Percentiles rank a stretch among this genome's conserved stretches.
phyloP scores from a whole-genome alignment of 2,888 invertebrate genomes.

The Sepioteuthis lessoniana region DNA sequence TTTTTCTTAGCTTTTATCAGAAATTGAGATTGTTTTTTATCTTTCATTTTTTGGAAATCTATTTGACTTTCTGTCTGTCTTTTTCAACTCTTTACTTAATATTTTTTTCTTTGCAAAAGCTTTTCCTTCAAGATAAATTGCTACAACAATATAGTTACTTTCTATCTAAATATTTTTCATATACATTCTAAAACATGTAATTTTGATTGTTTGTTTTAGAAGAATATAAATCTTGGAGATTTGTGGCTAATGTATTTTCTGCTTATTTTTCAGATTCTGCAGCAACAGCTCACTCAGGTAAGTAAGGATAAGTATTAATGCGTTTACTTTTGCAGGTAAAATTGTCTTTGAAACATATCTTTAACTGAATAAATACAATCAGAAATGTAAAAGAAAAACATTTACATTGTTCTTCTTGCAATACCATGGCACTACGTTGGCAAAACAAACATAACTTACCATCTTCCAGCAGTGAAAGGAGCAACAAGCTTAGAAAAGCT shows the following conservation, averaged over 20 bases:
- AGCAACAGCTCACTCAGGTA: slow-evolving; percentile 4
- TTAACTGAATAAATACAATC: no score
- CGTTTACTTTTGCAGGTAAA: not conserved
- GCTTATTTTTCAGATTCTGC: slow-evolving; percentile 33
- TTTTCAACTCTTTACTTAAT: not conserved
- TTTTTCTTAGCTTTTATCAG: not conserved
- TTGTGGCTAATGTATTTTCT: slow-evolving; percentile 23
- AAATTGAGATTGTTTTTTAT: not conserved
- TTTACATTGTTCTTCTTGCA: not conserved
- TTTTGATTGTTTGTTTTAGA: not conserved
- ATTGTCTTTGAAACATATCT: not conserved
- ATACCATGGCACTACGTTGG: not conserved
- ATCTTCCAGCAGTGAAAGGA: no score
- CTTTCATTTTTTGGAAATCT: not conserved
- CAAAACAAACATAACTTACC: not conserved
- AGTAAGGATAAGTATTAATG: not conserved
- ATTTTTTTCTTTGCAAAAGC: not conserved
- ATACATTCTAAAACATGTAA: not conserved
- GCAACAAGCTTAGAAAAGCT: not conserved
- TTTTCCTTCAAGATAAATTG: not conserved
- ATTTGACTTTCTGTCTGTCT: not conserved
- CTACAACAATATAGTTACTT: not conserved
- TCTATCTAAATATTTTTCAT: not conserved
- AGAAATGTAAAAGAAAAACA: not conserved
- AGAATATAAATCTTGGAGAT: not conserved